Evolutionary conservation across 2,888 invertebrate genomes (phyloP), one percentile per base, ranked within the genome.

Genomic region (Diloba caeruleocephala): DNA sequence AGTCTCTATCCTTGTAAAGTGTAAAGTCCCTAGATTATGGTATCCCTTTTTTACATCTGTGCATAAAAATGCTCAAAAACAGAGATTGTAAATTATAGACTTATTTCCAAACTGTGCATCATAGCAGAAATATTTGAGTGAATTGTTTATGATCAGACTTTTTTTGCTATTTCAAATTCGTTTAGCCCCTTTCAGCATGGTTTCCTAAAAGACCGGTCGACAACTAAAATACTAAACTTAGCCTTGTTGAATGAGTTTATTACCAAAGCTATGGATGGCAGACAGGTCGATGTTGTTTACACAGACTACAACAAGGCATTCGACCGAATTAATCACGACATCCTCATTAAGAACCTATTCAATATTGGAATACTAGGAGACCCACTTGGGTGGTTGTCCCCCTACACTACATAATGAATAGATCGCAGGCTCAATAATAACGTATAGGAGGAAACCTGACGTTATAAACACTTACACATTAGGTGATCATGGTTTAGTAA

Each of bases 221-320:
- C 49, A 0, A 28, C 10, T 10, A 17, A n/a, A n/a, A n/a, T n/a
- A n/a, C n/a, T 38, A 1, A 42, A 50, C 1, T 14, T 50, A 8
- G 6, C 14, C 6, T 1, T 43, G 1, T 12, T 43, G 1, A 46
- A 46, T 26, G 46, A 46, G 1, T 38, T 15, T 13, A n/a, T 46
- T 7, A 46, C 46, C 1, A 4, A 25, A 4, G 31, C 23, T 2
- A 46, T 46, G 46, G 46, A 46, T 13, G 38, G 38, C 1, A 17
- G 9, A 3, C 38, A 46, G 26, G 38, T 46, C 2, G 46, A 46
- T 26, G 46, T 46, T 12, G 25, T 46, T 36, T 38, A 46, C 26
- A 46, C 46, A 0, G 46, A 46, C 7, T 46, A 46, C 9, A 46
- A 32, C 3, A 46, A 46, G 15, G 46, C 38, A 0, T 46, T 38